These are phyloP conservation scores for Aramus guarauna DNA, from an alignment of 2,113 vertebrate genomes.

Conservation along the genomic window DNA sequence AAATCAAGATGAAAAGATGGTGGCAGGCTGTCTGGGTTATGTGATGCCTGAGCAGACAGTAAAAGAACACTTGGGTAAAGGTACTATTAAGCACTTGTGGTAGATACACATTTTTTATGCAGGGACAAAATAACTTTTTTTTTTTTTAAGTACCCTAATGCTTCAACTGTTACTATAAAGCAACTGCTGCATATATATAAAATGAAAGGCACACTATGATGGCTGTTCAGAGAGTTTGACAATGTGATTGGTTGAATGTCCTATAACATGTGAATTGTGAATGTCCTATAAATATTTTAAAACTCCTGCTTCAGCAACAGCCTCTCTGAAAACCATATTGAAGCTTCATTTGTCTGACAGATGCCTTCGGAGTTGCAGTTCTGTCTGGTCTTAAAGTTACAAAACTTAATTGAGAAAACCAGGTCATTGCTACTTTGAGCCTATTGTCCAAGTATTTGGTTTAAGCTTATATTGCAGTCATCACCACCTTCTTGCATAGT, in stretches of 20 bases:
- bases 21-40: neutral
- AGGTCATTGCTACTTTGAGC: neutral
- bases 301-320: neutral
- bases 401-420: neutral
- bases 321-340: neutral
- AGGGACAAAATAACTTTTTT: neutral
- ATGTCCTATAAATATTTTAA: constrained; percentile 51
- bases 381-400: neutral
- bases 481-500: neutral
- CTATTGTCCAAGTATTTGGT: neutral
- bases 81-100: neutral
- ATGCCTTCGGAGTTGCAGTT: neutral
- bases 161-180: neutral
- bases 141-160: neutral
- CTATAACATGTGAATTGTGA: constrained; percentile 13
- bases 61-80: neutral
- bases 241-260: neutral
- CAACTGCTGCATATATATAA: neutral
- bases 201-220: neutral
- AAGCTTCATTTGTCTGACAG: constrained; percentile 18
- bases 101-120: neutral
- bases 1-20: neutral
- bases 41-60: neutral
- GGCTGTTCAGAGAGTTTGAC: neutral
- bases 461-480: neutral